Evolutionary conservation across 2,113 vertebrate genomes (phyloP).

Genomic region (Colistium nudipinnis): DNA sequence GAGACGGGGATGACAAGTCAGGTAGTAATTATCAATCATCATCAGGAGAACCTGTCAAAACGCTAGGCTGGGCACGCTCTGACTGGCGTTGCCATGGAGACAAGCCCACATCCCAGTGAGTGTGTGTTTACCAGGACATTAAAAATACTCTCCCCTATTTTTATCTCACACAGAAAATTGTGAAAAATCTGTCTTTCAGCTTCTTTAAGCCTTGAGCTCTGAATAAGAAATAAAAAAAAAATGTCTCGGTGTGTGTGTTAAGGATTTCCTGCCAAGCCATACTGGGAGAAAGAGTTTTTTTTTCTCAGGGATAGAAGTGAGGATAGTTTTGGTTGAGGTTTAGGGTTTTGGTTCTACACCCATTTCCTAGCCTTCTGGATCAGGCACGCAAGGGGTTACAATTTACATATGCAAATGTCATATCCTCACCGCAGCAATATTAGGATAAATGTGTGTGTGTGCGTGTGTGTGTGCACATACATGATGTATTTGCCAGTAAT

Average conservation of each 20-base stretch:
- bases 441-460: constrained; percentile 28
- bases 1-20: constrained; percentile 74
- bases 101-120: constrained; percentile 66
- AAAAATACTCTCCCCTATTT: constrained; percentile 69
- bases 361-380: constrained; percentile 33
- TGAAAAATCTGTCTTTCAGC: constrained; percentile 36
- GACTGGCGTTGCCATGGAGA: constrained; percentile 77
- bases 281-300: constrained; percentile 35
- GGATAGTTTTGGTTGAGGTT: constrained; percentile 53
- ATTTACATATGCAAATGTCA: constrained; percentile 57
- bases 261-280: constrained; percentile 45
- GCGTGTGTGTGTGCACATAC: constrained; percentile 30
- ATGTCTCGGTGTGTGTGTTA: constrained; percentile 15
- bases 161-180: constrained; percentile 52
- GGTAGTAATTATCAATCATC: constrained; percentile 82
- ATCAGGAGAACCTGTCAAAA: constrained; percentile 75
- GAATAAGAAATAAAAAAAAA: no score
- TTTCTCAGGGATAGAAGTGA: constrained; percentile 26
- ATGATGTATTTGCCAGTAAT: constrained; percentile 65
- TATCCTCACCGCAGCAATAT: constrained; percentile 42
- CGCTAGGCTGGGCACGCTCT: constrained; percentile 57
- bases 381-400: constrained; percentile 40
- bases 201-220: constrained; percentile 12
- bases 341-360: constrained; percentile 43
- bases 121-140: constrained; percentile 73